Evolutionary conservation across 1,140 invertebrate genomes (phyloP), one percentile per base, ranked within the genome.

Genomic region (Eurosta solidaginis): DNA sequence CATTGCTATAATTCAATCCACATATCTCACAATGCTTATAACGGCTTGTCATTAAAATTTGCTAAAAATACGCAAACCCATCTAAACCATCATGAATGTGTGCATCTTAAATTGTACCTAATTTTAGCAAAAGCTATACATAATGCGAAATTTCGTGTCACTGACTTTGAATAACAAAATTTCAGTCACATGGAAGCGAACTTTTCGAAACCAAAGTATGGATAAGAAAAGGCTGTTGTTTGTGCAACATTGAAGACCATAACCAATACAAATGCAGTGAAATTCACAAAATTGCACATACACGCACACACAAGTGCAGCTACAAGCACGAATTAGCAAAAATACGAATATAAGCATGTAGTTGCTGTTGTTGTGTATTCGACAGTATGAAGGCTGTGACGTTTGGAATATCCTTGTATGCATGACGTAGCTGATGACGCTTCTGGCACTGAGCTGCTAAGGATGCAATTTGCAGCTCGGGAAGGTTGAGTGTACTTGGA

Each of bases 331-430:
- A 29, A 29, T 27, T 29, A n/a, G 54, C 40, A 59, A 52, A 77
- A 42, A 25, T 77, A 20, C 33, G 49, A 29, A 42, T 40, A 33
- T 40, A 25, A 22, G 50, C 25, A 76, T n/a, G n/a, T 40, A 47
- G 29, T 75, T 22, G 74, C 33, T n/a, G n/a, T n/a, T n/a, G n/a
- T 27, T 59, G 27, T 50, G 47, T 50, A 29, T 33, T 14, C 52
- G 45, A 52, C 9, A 33, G 50, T 12, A 45, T 77, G 42, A 74
- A 59, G 42, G 74, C 74, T 77, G 59, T 79, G 78, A 79, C 78
- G 78, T 79, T 79, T 79, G 68, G 63, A 77, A 76, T 73, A 79
- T 79, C 78, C 78, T 79, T 79, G 78, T 79, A 44, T 77, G 59
- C 76, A 75, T 80, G 49, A 75, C 76, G 74, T 78, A 74, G 59